Evolutionary conservation across 2,888 invertebrate species (phyloP).

Genomic region (Conus canariensis): DNA sequence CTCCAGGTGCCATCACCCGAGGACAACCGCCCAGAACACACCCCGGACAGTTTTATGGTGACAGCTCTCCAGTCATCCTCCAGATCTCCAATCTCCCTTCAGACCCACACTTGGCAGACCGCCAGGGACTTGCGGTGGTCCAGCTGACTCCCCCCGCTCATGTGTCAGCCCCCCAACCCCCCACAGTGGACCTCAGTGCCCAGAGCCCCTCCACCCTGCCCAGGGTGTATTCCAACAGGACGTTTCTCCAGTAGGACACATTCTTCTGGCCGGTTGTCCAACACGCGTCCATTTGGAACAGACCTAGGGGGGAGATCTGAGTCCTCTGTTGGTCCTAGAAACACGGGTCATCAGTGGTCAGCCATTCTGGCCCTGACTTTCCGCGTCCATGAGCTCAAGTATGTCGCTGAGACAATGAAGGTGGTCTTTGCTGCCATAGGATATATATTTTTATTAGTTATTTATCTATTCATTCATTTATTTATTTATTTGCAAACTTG

Average conservation of each 20-base stretch:
- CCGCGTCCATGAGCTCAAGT: no score
- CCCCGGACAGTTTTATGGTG: not conserved
- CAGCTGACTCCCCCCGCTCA: not conserved
- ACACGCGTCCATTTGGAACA: not conserved
- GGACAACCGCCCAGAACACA: not conserved
- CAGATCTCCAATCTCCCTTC: not conserved
- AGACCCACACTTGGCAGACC: not conserved
- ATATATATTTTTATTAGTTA: no score
- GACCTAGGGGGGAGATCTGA: not conserved
- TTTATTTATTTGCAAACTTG: no score
- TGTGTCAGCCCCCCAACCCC: not conserved
- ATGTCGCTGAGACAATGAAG: no score
- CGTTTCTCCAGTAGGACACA: not conserved
- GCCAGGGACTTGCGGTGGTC: not conserved
- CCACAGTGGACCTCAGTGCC: not conserved
- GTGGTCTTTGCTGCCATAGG: no score
- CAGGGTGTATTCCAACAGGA: slow-evolving; percentile 6
- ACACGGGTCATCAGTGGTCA: not conserved
- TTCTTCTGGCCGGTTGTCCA: not conserved
- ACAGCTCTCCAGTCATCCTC: not conserved
- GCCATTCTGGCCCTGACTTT: not conserved
- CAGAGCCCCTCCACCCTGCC: not conserved
- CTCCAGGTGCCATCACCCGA: not conserved
- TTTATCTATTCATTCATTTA: no score
- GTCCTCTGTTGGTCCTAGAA: not conserved